Evolutionary conservation across 2,113 vertebrate species (phyloP), one percentile per base, ranked within the genome.

Genomic region (Neodontobutis hainanensis): DNA sequence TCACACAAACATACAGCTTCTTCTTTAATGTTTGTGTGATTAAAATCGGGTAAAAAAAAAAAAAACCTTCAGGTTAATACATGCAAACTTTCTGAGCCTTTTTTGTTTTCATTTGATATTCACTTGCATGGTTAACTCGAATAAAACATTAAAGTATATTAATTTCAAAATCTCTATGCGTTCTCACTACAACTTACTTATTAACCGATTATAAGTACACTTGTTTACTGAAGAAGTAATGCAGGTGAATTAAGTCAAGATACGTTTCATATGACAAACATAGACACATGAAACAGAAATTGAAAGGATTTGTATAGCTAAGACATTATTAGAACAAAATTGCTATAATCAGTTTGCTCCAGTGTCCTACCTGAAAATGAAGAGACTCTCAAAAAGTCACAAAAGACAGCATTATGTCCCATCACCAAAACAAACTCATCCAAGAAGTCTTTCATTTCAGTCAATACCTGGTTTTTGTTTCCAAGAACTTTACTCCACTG

Each of bases 311-410:
- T 27, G 19, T 27, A 27, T 27, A 27, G 3, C 19, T 27, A 27
- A 27, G 3, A 27, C 19, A 27, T 27, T 2, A 27, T 27, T 27
- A 27, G 3, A 27, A 27, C 19, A 27, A 27, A 27, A 1, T 3
- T 27, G 19, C 19, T 10, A 27, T 48, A 9, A 60, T 71, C 59
- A 27, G 43, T 59, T 10, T 16, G 65, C 52, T 55, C 11, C 0
- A 74, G 16, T 52, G n/a, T 75, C 89, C 64, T 90, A 89, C 89
- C 89, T 90, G 77, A 61, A 60, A 19, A 68, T 45, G 66, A 42
- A 46, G 38, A 59, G 27, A 3, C 27, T 43, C 52, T 56, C 59
- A 60, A 40, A 65, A 35, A 55, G 62, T 72, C 69, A 65, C 42
- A 62, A 35, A 46, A 52, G 40, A 34, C 47, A 67, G 52, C 16